These are phyloP conservation scores for Taphrorychus bicolor DNA, from an alignment of 2,888 invertebrate genomes.

Conservation along the genomic window DNA sequence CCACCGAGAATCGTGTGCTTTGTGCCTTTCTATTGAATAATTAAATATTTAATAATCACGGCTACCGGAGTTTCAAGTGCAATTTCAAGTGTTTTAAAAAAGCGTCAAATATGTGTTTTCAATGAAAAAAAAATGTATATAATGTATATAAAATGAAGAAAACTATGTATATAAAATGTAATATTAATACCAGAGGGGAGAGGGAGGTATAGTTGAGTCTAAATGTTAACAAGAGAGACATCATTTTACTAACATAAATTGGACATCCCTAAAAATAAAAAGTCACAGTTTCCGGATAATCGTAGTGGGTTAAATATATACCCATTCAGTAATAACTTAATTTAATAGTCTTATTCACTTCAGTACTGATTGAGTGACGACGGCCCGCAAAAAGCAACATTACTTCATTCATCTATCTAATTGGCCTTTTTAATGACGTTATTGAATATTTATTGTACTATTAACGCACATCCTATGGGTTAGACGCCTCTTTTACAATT, in stretches of 20 bases:
- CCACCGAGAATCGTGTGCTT: not conserved
- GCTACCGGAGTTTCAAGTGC: not conserved
- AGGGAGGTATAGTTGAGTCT: no score
- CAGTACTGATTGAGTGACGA: not conserved
- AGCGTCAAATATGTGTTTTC: no score
- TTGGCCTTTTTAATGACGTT: constrained; percentile 2
- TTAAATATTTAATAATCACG: not conserved
- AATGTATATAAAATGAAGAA: no score
- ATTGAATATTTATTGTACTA: constrained; percentile 19
- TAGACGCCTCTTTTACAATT: not conserved
- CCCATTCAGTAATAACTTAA: constrained; percentile 1
- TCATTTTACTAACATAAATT: not conserved
- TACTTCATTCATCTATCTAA: constrained; percentile 20
- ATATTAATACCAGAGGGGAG: no score
- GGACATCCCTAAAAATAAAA: not conserved
- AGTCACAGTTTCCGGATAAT: not conserved
- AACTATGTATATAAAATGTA: no score
- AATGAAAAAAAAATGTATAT: no score
- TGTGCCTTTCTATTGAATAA: not conserved
- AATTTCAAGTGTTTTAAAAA: not conserved
- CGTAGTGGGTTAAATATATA: not conserved
- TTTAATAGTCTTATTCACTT: not conserved
- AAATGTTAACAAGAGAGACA: no score
- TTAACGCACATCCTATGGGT: not conserved
- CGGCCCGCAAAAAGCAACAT: constrained; percentile 3